These are phyloP conservation scores for Caenorhabditis becei DNA, from an alignment of 2,888 invertebrate species.

Conservation along the genomic window DNA sequence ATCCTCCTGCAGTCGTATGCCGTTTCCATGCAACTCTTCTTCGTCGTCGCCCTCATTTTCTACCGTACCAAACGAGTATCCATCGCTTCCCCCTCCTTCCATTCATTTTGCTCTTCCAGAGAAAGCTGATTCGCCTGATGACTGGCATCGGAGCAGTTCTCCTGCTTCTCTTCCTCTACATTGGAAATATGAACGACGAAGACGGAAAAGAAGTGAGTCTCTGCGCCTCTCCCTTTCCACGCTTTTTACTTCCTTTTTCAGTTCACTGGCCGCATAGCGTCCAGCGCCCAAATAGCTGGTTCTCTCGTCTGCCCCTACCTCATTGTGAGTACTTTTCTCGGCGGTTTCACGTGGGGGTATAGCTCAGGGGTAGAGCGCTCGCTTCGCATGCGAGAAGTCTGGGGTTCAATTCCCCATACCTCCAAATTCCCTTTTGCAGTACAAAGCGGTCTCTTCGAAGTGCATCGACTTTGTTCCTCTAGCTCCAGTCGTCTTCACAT, in stretches of 20 bases:
- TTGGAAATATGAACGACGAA: slow-evolving; percentile 70
- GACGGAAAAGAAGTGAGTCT: slow-evolving; percentile 73
- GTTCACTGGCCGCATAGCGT: slow-evolving; percentile 75
- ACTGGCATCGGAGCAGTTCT: slow-evolving; percentile 62
- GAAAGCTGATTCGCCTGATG: slow-evolving; percentile 71
- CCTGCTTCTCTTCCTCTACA: slow-evolving; percentile 73
- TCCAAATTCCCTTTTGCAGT: slow-evolving; percentile 73
- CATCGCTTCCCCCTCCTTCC: not conserved
- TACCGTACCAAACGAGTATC: slow-evolving; percentile 77
- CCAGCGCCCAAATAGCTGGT: slow-evolving; percentile 80
- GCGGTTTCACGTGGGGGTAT: slow-evolving; percentile 58
- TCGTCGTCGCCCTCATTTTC: slow-evolving; percentile 75
- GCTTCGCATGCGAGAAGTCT: slow-evolving; percentile 79
- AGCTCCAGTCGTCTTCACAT: slow-evolving; percentile 80
- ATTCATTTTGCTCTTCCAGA: slow-evolving; percentile 61
- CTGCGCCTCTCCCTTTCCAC: slow-evolving; percentile 39
- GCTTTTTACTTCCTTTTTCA: too few relatives aligned
- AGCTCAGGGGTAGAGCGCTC: slow-evolving; percentile 77
- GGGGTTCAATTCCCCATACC: slow-evolving; percentile 78
- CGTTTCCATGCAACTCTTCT: slow-evolving; percentile 77
- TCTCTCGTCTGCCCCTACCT: slow-evolving; percentile 80
- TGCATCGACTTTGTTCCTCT: slow-evolving; percentile 80
- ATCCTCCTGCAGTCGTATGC: slow-evolving; percentile 77
- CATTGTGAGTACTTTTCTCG: slow-evolving; percentile 74
- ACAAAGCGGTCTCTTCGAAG: slow-evolving; percentile 75